Evolutionary conservation across 2,888 invertebrate species (phyloP), one percentile per base, ranked within the genome.

Genomic region (Slavum lentiscoides): DNA sequence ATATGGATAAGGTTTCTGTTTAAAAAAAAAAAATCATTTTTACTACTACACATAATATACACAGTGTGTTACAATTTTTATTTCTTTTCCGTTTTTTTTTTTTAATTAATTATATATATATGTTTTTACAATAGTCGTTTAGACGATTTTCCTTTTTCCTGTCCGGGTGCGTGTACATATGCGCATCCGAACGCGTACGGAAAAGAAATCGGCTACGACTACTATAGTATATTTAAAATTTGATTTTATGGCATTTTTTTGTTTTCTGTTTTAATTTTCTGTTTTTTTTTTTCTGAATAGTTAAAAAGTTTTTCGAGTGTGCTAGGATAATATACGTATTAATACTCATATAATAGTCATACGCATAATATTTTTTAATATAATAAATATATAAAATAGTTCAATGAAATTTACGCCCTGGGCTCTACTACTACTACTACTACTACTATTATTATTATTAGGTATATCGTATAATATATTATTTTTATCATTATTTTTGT

Each of bases 241-340:
- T 30, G 30, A 30, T 30, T 30, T 4, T 1, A 30, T 30, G 30
- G 4, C 30, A 30, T 30, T 30, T 30, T 30, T 30, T 30, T 30
- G n/a, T n/a, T n/a, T n/a, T n/a, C n/a, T n/a, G n/a, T 30, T 64
- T 39, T 74, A 49, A 49, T 74, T 61, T 68, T 43, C 43, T 37
- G 61, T 74, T 37, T 59, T 55, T 59, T 23, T 61, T 62, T 37
- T 23, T 30, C 30, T 30, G 4, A 72, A 72, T 72, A 72, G 72
- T 72, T 66, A 8, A 80, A 80, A 72, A 64, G 80, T 80, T 80
- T 80, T 77, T 80, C 70, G 80, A 80, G 80, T 80, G 80, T 80
- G 72, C 66, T 80, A 80, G 72, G 39, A 80, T 80, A 80, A 76
- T 69, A 59, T 15, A 64, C 37, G 15, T 49, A 49, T 58, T 58